phyloP scores from a whole-genome alignment of 2,888 invertebrate genomes.

The Watsonalla binaria region DNA sequence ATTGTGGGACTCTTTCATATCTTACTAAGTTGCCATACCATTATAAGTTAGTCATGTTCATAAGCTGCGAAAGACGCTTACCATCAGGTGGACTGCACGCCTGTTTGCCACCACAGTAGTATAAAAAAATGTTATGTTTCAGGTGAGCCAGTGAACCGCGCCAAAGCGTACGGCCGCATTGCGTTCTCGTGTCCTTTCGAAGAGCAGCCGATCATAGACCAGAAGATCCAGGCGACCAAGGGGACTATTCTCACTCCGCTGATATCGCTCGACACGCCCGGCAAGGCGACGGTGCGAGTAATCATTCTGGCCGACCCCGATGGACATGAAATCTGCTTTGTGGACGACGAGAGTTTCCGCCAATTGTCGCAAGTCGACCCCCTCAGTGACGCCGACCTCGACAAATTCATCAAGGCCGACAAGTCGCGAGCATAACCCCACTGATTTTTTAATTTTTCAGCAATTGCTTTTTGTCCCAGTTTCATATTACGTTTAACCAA shows the following conservation, averaged over 20 bases:
- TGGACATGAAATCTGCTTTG: slow-evolving; percentile 98
- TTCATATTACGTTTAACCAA: background rate
- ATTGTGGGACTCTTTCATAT: too few species aligned
- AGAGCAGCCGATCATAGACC: slow-evolving; percentile 87
- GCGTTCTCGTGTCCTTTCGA: slow-evolving; percentile 93
- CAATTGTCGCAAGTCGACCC: slow-evolving; percentile 92
- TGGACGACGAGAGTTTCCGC: slow-evolving; percentile 96
- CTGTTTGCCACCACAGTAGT: too few species aligned
- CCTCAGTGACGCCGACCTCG: slow-evolving; percentile 86
- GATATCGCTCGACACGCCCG: slow-evolving; percentile 96
- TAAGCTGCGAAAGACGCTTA: too few species aligned
- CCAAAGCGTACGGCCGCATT: slow-evolving; percentile 95
- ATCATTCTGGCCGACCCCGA: slow-evolving; percentile 98
- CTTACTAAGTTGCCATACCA: too few species aligned
- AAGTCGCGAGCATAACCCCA: slow-evolving; percentile 65
- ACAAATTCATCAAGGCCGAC: slow-evolving; percentile 85
- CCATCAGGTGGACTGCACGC: too few species aligned
- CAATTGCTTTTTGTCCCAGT: background rate
- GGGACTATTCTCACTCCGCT: slow-evolving; percentile 92
- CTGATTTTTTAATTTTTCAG: background rate
- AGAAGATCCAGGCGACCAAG: slow-evolving; percentile 83
- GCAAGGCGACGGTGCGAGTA: slow-evolving; percentile 97
- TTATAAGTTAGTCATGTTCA: too few species aligned
- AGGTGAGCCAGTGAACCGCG: slow-evolving; percentile 86
- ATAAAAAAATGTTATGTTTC: slow-evolving; percentile 16